These are phyloP conservation scores for Drosophila hydei DNA, from an alignment of 1,140 invertebrate species.

Conservation along the genomic window DNA sequence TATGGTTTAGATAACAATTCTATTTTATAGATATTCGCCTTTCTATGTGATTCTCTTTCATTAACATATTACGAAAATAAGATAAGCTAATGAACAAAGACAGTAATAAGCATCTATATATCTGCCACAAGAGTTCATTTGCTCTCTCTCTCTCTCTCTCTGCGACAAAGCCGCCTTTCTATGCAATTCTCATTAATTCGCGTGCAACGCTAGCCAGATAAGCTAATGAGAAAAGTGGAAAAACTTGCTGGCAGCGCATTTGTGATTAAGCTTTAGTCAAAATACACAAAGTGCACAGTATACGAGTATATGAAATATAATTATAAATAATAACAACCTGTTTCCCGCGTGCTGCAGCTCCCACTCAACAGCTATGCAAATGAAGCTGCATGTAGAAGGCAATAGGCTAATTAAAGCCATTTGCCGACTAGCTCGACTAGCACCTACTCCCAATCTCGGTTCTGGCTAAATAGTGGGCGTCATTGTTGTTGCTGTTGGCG, in stretches of 20 bases:
- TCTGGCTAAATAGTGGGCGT: constrained; percentile 19
- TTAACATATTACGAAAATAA: not conserved
- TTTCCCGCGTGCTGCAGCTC: not conserved
- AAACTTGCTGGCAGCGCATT: not conserved
- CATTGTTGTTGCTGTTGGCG: constrained; percentile 13
- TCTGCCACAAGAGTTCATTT: no score
- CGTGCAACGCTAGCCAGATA: not conserved
- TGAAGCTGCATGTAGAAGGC: constrained; percentile 61
- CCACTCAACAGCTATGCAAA: constrained; percentile 53
- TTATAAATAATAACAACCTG: constrained; percentile 21
- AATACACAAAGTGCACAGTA: not conserved
- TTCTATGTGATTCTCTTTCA: not conserved
- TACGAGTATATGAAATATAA: constrained; percentile 16
- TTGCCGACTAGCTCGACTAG: constrained; percentile 57
- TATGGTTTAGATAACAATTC: no score
- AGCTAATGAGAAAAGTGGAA: not conserved
- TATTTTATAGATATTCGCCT: not conserved
- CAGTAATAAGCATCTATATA: not conserved
- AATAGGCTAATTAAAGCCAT: constrained; percentile 70
- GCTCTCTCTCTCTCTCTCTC: no score
- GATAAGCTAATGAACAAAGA: not conserved
- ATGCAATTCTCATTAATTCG: not conserved
- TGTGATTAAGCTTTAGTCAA: not conserved
- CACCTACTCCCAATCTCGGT: constrained; percentile 7
- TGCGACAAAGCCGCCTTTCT: not conserved